Base-by-base conservation (phyloP, 1,140 invertebrate genomes). In the Penaeus indicus region DNA sequence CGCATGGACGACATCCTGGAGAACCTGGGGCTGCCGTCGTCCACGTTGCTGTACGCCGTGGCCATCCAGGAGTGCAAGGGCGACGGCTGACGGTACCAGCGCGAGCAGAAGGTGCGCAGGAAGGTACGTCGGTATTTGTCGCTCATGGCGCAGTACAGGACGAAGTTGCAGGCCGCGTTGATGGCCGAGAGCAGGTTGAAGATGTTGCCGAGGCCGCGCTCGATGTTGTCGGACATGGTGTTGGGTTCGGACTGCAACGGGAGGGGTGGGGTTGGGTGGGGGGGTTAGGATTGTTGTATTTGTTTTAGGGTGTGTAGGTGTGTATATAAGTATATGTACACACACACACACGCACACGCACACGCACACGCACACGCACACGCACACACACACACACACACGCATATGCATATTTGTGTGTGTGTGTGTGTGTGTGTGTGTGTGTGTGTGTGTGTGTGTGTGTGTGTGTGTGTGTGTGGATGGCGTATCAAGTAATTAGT, bases 121-220 rank as follows among this genome's bases (percentile, higher is more conserved):
- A 97, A 95, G 10, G 96, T 96, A 87, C 94, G 94, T 47, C 96
- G 93, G 93, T 96, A 97, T 91, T 95, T 95, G 91, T 95, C 95
- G 90, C 95, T 96, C 91, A 97, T 94, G 42, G 95, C 95, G 88
- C 96, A 96, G 92, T 97, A 97, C 62, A 97, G 93, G 79, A 97
- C 93, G 92, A 97, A 97, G 93, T 97, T 97, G 3, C 94, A 94
- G 21, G 95, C 94, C 3, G 96, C 95, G 93, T 96, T 96, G 62
- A 96, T 92, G 60, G 95, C 94, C 13, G 95, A 93, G 27, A 97
- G 92, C 32, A 96, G 93, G 92, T 97, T 97, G 92, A 95, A 96
- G 42, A 96, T 94, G 92, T 96, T 96, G 16, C 95, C 95, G 3
- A 95, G 92, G 72, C 94, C 95, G 86, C 91, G 91, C 0, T 94